Evolutionary conservation across 2,888 invertebrate species (phyloP).

Genomic region (Agapetus fuscipes): DNA sequence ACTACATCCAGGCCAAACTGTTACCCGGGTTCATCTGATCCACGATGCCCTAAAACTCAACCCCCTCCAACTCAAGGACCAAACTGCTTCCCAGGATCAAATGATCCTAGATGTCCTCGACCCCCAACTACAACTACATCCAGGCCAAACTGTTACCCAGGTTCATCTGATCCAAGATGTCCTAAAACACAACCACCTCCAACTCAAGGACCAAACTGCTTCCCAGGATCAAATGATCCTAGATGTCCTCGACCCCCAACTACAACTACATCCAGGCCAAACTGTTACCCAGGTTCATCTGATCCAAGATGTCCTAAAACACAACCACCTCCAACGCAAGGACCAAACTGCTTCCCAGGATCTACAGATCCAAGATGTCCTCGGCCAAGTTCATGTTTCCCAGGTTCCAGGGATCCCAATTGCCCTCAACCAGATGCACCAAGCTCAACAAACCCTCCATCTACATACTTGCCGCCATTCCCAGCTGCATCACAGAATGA

Average conservation of each 20-base stretch:
- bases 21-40: conserved; percentile 27
- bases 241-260: conserved; percentile 25
- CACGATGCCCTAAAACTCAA: conserved; percentile 27
- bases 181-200: conserved; percentile 14
- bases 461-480: conserved; percentile 41
- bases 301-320: conserved; percentile 25
- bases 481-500: conserved; percentile 31
- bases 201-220: conserved; percentile 23
- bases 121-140: conserved; percentile 10
- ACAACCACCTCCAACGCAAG: conserved; percentile 16
- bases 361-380: conserved; percentile 27
- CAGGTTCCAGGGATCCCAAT: conserved; percentile 23
- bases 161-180: conserved; percentile 21
- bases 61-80: conserved; percentile 23
- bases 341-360: conserved; percentile 26
- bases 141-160: conserved; percentile 10
- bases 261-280: conserved; percentile 23
- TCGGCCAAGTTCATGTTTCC: conserved; percentile 24
- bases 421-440: conserved; percentile 23
- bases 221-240: conserved; percentile 28
- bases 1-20: conserved; percentile 25
- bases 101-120: conserved; percentile 24
- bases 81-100: conserved; percentile 27
- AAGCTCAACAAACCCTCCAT: conserved; percentile 24
- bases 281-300: conserved; percentile 29